A percentile compares a stretch with the other conserved stretches of the same genome.
phyloP scores from a whole-genome alignment of 2,797 vertebrate species.

The Eutrigla gurnardus region DNA sequence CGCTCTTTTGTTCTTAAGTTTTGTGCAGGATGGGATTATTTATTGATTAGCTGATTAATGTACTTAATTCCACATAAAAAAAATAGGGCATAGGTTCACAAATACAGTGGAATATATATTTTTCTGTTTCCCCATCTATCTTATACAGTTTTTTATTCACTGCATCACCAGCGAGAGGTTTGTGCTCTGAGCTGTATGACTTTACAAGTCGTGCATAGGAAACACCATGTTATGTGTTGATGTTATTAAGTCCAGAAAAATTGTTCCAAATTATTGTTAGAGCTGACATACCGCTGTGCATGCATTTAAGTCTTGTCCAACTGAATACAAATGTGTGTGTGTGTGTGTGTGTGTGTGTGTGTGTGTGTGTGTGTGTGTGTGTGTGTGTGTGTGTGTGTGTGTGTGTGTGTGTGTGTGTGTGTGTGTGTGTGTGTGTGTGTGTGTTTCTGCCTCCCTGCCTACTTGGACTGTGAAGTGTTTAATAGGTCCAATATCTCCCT shows the following conservation, averaged over 20 bases:
- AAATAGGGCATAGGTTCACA: background rate
- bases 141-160: slow-evolving; percentile 38
- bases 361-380: slow-evolving; percentile 2
- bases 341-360: background rate
- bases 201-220: slow-evolving; percentile 42
- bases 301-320: slow-evolving; percentile 22
- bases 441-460: slow-evolving; percentile 16
- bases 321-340: background rate
- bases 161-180: slow-evolving; percentile 33
- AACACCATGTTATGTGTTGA: slow-evolving; percentile 19
- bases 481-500: slow-evolving; percentile 77
- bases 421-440: slow-evolving; percentile 2
- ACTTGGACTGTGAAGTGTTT: slow-evolving; percentile 61
- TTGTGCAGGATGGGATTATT: slow-evolving; percentile 17
- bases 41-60: slow-evolving; percentile 43
- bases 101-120: background rate
- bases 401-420: slow-evolving; percentile 13
- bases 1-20: slow-evolving; percentile 15
- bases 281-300: slow-evolving; percentile 14
- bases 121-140: slow-evolving; percentile 27
- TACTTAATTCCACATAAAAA: slow-evolving; percentile 27
- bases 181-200: slow-evolving; percentile 41
- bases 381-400: background rate
- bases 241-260: slow-evolving; percentile 44
- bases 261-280: slow-evolving; percentile 25